Evolutionary conservation across 92 coral and sea anemone species (phyloP).

Genomic region (Umimayanthus chanpuru): DNA sequence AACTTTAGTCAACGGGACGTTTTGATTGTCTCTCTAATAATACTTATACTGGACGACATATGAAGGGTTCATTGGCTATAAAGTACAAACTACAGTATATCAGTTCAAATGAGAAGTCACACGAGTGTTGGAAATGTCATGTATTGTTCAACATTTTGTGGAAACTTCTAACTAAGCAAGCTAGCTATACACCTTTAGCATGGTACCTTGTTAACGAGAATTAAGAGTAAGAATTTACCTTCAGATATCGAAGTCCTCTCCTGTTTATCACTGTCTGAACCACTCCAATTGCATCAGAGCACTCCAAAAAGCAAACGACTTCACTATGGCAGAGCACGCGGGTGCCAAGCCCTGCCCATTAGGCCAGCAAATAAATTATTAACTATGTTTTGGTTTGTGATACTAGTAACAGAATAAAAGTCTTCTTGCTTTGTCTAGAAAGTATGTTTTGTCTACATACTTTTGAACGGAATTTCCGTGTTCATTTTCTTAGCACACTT

Average conservation of each 20-base stretch:
- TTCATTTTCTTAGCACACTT: neutral
- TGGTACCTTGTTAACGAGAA: neutral
- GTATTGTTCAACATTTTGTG: neutral
- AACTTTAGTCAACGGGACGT: neutral
- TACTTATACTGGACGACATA: neutral
- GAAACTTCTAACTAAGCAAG: neutral
- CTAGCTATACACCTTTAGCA: too few relatives aligned
- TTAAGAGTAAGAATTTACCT: conserved; percentile 5
- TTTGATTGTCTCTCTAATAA: neutral
- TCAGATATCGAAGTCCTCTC: neutral
- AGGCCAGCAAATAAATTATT: neutral
- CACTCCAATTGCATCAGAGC: neutral
- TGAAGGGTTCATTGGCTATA: neutral
- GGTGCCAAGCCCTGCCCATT: conserved; percentile 12
- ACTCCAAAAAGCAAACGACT: neutral
- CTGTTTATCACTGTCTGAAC: neutral
- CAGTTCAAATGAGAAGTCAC: neutral
- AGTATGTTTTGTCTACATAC: conserved; percentile 11
- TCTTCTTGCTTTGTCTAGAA: neutral
- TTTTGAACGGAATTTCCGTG: neutral
- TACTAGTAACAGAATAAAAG: neutral
- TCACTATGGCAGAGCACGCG: neutral
- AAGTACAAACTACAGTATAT: neutral
- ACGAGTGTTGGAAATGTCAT: neutral
- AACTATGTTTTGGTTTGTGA: conserved; percentile 21